Percentiles rank a stretch among this genome's conserved stretches.
Conservation (phyloP, 1,140 invertebrate genomes). For the Nephila pilipes region DNA sequence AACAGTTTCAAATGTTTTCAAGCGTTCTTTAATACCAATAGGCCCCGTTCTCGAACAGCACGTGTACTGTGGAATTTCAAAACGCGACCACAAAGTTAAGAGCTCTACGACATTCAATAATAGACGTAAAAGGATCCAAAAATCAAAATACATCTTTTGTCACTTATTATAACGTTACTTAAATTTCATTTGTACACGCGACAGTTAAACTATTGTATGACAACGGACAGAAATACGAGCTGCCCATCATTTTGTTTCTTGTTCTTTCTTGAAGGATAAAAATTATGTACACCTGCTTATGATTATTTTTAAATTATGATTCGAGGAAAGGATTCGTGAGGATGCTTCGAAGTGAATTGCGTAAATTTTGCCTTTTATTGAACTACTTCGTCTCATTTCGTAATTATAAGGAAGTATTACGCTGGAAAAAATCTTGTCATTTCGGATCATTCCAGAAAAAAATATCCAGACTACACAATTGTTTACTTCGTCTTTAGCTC, state of each 20-base stretch:
- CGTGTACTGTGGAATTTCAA: background rate
- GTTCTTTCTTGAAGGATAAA: background rate
- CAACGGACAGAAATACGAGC: background rate
- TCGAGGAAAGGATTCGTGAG: background rate
- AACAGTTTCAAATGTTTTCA: background rate
- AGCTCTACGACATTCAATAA: background rate
- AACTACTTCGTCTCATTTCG: background rate
- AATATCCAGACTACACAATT: background rate
- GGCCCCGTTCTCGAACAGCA: background rate
- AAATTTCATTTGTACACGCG: background rate
- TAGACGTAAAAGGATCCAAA: background rate
- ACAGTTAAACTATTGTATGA: background rate
- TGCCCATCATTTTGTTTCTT: background rate
- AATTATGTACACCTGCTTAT: background rate
- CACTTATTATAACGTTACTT: background rate
- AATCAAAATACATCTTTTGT: background rate
- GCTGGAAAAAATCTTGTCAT: background rate
- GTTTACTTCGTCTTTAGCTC: background rate
- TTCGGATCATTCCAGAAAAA: background rate
- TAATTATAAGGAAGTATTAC: constrained; percentile 6
- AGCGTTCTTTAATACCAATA: background rate
- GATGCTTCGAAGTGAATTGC: background rate
- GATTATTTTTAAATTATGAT: background rate
- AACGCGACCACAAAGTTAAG: background rate
- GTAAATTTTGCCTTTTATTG: background rate